Base-by-base conservation (phyloP, 2,888 invertebrate genomes). In the Amphiduros pacificus region DNA sequence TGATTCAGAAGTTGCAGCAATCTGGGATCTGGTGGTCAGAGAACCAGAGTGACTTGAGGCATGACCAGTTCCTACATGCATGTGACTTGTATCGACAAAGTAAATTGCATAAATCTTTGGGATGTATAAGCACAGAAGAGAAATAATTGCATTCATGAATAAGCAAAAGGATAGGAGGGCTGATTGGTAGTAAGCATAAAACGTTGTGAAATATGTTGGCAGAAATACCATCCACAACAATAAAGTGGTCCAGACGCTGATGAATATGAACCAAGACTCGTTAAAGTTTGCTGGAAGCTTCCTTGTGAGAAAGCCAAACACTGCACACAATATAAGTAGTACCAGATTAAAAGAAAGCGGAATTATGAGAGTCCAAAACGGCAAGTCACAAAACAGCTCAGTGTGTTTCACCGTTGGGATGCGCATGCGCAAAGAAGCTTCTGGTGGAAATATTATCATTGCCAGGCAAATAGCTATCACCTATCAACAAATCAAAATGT, bases 351-450 rank as follows among this genome's bases (percentile, higher is more conserved):
- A 62, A 27, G 66, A 65, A 14, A 75, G 66, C 1, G 75, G 72
- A 1, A 70, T 55, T 24, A 75, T 63, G 24, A 77, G 64, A 31
- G 70, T 68, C 5, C 61, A 63, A n/a, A 67, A 54, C 1, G 72
- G 73, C 27, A 73, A 66, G 28, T 67, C 63, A 61, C 75, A 76
- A 52, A 64, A 64, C 57, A 70, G 55, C 59, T 73, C 74, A 31
- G 74, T 74, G 55, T 68, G 67, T 31, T 68, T 66, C 56, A 69
- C 69, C 4, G 68, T 73, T 29, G 55, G 48, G 48, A 69, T 63
- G 1, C 73, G 73, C 71, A 72, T 72, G 1, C 26, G 24, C 14
- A 36, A 26, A 4, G n/a, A 26, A 5, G 28, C n/a, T n/a, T n/a
- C n/a, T n/a, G n/a, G n/a, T n/a, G n/a, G n/a, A n/a, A n/a, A n/a